Base-by-base conservation (phyloP, 1,140 invertebrate species). In the Eriosoma lanigerum region DNA sequence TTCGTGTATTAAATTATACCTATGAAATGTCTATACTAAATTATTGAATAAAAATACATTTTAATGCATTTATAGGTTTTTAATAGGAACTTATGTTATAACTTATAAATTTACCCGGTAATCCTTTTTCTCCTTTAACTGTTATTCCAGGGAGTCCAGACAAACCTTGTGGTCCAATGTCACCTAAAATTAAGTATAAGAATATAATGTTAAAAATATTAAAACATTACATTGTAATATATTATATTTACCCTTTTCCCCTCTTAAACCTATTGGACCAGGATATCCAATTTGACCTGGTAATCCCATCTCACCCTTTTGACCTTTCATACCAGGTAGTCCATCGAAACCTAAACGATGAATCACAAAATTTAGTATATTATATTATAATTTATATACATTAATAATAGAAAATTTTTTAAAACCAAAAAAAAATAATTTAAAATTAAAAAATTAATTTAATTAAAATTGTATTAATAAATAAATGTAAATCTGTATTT, bases 281-380 rank as follows among this genome's bases (percentile, higher is more conserved):
- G 90, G 87, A 46, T 88, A 83, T 29, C 93, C 93, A 82, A 88
- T 87, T 12, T 88, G 85, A 73, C 92, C 91, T 60, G 88, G 85
- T 32, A 84, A 82, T 24, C 91, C 94, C 82, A 88, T 82, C 29
- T 90, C 89, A 81, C 92, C 92, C 85, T 90, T 90, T 62, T 88
- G 87, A 19, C 91, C 91, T 76, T 82, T 83, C 24, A 58, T 2
- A n/a, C 82, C 82, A 73, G 58, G 38, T 73, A 15, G 29, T 21
- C 82, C 81, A 60, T 66, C 48, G 38, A 46, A 58, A 26, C 75
- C 75, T 78, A 29, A 58, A 17, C 5, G 21, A 38, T 44, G 4
- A 62, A 62, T 38, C 32, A 38, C 8, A 38, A 38, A 38, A 38
- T 8, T 4, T 38, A 4, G 8, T 38, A 38, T 38, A 38, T n/a